Percentiles rank a stretch among this genome's conserved stretches.
These are phyloP conservation scores for Nyctereutes procyonoides DNA, from an alignment of 2,113 vertebrate species.

Conservation along the genomic window DNA sequence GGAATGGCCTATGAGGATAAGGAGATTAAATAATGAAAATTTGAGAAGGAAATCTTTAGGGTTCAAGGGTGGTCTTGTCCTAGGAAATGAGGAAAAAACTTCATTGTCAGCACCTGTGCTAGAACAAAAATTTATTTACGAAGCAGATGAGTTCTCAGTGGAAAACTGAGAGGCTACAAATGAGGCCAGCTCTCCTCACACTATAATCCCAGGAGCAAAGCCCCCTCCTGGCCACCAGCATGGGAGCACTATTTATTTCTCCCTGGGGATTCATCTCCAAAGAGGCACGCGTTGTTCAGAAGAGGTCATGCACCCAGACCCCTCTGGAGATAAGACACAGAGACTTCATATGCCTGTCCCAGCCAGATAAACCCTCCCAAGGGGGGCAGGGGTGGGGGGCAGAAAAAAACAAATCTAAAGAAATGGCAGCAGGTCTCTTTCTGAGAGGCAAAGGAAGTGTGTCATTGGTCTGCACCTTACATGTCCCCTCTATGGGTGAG, in stretches of 20 bases:
- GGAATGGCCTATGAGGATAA: background rate
- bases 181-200: background rate
- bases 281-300: accelerated
- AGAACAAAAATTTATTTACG: too few species aligned
- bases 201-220: background rate
- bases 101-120: accelerated
- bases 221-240: background rate
- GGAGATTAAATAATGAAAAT: background rate
- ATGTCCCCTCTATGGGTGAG: background rate
- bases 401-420: background rate
- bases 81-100: background rate
- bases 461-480: accelerated
- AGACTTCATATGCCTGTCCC: accelerated
- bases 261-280: background rate
- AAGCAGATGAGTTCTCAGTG: background rate
- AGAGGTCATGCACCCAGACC: accelerated
- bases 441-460: background rate
- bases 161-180: background rate
- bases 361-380: background rate
- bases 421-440: background rate
- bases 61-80: accelerated
- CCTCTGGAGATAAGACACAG: background rate
- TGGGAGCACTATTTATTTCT: background rate
- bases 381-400: background rate
- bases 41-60: background rate